These are phyloP conservation scores for Oreochromis mossambicus DNA, from an alignment of 2,797 vertebrate species.

Conservation along the genomic window DNA sequence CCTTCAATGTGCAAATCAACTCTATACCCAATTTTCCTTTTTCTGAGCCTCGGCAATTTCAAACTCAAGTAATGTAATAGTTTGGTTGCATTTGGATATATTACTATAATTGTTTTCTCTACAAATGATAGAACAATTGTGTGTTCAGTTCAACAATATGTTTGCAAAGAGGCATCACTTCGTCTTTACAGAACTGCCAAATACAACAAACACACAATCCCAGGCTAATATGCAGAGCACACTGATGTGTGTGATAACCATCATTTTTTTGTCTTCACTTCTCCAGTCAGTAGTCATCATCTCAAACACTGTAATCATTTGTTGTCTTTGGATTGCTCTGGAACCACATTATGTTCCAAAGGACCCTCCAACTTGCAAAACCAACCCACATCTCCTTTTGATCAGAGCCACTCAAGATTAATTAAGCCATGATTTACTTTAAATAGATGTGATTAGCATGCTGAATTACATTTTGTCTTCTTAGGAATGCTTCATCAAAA, in stretches of 20 bases:
- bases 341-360: neutral
- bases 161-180: conserved; percentile 11
- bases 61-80: neutral
- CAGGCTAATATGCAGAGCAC: neutral
- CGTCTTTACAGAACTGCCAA: conserved; percentile 18
- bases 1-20: neutral
- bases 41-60: neutral
- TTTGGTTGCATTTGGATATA: neutral
- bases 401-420: conserved; percentile 52
- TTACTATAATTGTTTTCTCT: neutral
- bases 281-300: neutral
- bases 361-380: conserved; percentile 14
- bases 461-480: conserved; percentile 26
- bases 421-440: conserved; percentile 39
- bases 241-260: conserved; percentile 14
- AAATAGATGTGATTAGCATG: conserved; percentile 41
- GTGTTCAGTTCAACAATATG: neutral
- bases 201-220: conserved; percentile 4
- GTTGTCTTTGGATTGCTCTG: neutral
- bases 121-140: neutral
- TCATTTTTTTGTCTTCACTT: conserved; percentile 8
- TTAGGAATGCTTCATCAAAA: conserved; percentile 11
- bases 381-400: conserved; percentile 30
- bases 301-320: neutral
- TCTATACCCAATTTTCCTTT: neutral